Base-by-base conservation (phyloP, 2,888 invertebrate genomes). In the Coremacera marginata region DNA sequence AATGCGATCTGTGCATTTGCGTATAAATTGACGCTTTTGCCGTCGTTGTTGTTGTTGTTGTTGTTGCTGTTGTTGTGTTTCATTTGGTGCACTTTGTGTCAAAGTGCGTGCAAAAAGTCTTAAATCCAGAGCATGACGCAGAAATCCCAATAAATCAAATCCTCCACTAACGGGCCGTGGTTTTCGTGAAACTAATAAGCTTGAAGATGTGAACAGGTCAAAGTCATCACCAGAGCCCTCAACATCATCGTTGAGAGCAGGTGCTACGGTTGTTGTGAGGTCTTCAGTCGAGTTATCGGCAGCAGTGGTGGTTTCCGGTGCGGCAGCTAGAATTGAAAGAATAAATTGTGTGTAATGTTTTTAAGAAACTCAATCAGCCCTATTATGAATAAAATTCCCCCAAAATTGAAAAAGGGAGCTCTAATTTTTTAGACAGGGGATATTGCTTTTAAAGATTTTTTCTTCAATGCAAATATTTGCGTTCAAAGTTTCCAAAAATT, bases 1-100 rank as follows among this genome's bases (percentile, higher is more conserved):
- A 68, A 96, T 92, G 70, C 94, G 91, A 86, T 96, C 95, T 16
- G 89, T 90, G 85, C 96, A 96, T 0, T 82, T 85, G 74, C 87
- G 86, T 49, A 82, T 87, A 78, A 87, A 86, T 68, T 89, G 89
- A 2, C 87, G 79, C 57, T 60, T 22, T 25, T 49, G 37, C 4
- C 62, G 52, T 34, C n/a, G 49, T 8, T n/a, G 49, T 14, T 55
- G 81, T 2, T 72, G 34, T 25, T 16, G 80, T 1, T 75, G n/a
- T 16, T 52, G 55, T 75, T 62, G 62, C 78, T 75, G 9, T 74
- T 68, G 8, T 31, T 51, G 44, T 5, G 37, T 68, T 11, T 49
- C 25, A 5, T 51, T 22, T 51, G 51, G 16, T 44, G 67, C 73
- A 7, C 82, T 78, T 16, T 84, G 81, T 0, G 83, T 81, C 0